Conservation (phyloP, 2,113 vertebrate genomes). For the Pelecanoides urinatrix region DNA sequence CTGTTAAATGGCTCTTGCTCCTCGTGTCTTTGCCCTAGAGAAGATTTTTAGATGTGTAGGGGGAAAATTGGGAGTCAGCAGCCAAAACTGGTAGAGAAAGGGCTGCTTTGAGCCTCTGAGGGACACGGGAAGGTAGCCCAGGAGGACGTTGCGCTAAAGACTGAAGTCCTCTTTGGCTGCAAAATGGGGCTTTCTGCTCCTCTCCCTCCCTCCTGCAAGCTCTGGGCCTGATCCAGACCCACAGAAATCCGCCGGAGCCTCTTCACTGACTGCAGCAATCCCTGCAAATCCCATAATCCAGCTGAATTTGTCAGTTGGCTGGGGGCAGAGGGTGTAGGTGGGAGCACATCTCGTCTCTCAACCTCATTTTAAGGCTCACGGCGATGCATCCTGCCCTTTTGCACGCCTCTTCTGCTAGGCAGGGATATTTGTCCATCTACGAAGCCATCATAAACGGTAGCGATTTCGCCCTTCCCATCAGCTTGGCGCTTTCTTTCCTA, state of each 20-base stretch:
- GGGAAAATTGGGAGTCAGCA: background rate
- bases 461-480: background rate
- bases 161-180: background rate
- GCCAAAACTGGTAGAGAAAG: background rate
- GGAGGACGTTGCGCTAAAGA: background rate
- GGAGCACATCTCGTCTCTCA: background rate
- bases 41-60: background rate
- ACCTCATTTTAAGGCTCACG: background rate
- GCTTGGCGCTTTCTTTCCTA: background rate
- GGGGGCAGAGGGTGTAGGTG: background rate
- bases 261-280: background rate
- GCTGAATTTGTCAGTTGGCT: accelerated
- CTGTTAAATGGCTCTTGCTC: background rate
- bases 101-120: background rate
- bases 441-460: background rate
- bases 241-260: background rate
- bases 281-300: background rate
- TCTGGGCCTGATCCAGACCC: background rate
- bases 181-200: background rate
- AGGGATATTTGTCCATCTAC: background rate
- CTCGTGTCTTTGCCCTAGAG: background rate
- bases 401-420: background rate
- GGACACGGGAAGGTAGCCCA: background rate
- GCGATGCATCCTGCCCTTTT: accelerated
- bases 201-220: background rate